These are phyloP conservation scores for Teleogryllus oceanicus DNA, from an alignment of 2,888 invertebrate genomes.

Conservation along the genomic window DNA sequence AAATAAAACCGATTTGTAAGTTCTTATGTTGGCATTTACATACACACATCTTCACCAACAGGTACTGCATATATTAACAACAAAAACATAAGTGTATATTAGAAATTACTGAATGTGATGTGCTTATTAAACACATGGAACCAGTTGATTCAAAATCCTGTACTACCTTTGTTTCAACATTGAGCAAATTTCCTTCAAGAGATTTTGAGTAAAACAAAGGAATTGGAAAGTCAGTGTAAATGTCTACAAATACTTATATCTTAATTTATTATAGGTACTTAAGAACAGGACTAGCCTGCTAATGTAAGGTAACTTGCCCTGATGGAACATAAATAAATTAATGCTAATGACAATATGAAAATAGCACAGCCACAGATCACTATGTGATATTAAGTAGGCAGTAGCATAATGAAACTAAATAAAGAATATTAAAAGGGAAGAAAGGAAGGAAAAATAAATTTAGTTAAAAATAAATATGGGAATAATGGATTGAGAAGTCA, in stretches of 20 bases:
- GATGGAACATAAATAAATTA: background rate
- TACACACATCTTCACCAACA: background rate
- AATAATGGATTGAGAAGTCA: background rate
- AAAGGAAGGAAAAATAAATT: background rate
- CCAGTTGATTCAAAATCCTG: background rate
- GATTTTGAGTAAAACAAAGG: background rate
- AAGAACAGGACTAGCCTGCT: background rate
- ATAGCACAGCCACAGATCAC: background rate
- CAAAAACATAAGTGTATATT: background rate
- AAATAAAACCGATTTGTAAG: background rate
- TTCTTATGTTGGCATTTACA: background rate
- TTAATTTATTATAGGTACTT: background rate
- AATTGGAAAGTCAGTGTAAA: too few relatives aligned
- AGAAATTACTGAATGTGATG: conserved; percentile 2
- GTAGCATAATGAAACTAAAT: background rate
- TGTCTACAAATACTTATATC: background rate
- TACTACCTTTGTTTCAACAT: background rate
- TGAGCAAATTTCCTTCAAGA: background rate
- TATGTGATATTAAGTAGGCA: conserved; percentile 4
- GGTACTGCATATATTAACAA: conserved; percentile 2
- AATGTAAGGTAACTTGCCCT: background rate
- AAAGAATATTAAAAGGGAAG: background rate
- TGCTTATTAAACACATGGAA: background rate
- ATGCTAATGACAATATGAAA: background rate
- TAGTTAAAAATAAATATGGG: background rate